These are phyloP conservation scores for Drosophila serrata DNA, from an alignment of 1,140 invertebrate genomes.

Conservation along the genomic window DNA sequence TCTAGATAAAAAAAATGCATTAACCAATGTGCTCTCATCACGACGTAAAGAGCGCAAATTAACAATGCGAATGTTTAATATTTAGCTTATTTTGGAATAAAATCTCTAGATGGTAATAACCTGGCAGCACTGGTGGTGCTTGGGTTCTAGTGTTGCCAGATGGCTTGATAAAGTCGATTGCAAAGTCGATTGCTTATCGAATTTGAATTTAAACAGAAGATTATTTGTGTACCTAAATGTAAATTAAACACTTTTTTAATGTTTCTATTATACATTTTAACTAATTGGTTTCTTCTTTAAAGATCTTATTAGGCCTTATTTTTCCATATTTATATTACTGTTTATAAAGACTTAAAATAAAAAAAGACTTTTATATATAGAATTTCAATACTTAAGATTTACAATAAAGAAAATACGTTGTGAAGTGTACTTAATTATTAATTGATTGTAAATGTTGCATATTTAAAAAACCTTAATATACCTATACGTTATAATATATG, in stretches of 20 bases:
- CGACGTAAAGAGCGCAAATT: no score
- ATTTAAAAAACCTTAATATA: no score
- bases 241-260: no score
- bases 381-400: no score
- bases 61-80: no score
- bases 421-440: not conserved
- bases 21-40: no score
- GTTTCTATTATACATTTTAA: not conserved
- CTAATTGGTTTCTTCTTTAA: not conserved
- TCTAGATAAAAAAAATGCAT: no score
- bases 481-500: not conserved
- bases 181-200: not conserved
- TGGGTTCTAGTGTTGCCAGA: not conserved
- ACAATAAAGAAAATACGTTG: not conserved
- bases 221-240: not conserved
- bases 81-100: no score
- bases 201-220: not conserved
- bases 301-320: not conserved
- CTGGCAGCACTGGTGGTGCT: no score
- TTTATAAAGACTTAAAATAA: not conserved
- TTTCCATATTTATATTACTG: not conserved
- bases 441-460: no score
- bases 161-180: not conserved
- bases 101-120: no score
- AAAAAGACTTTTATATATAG: not conserved